phyloP scores from a whole-genome alignment of 2,797 vertebrate genomes.

The Erethizon dorsatum region DNA sequence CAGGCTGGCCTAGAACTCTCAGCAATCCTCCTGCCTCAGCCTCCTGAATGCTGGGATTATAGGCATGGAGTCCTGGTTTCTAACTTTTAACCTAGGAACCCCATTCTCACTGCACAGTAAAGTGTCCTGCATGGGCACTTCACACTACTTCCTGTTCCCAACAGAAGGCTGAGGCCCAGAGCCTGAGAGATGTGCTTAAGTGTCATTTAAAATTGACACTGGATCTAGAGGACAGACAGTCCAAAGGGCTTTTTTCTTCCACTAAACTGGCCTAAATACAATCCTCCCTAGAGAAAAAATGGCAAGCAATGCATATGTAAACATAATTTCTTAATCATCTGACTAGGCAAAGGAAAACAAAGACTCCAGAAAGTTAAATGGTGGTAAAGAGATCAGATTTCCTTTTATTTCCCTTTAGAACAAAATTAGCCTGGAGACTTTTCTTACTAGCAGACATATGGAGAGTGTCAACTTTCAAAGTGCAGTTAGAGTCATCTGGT shows the following conservation, averaged over 20 bases:
- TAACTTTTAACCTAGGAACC: conserved; percentile 34
- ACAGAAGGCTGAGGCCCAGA: not conserved
- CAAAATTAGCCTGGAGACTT: conserved; percentile 42
- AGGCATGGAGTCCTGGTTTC: not conserved
- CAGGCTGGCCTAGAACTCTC: not conserved
- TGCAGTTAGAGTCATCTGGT: not conserved
- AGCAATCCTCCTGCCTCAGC: not conserved
- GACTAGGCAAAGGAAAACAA: not conserved
- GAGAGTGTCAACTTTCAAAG: conserved; percentile 69
- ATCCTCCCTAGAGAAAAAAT: not conserved
- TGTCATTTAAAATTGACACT: not conserved
- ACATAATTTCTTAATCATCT: not conserved
- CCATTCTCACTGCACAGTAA: not conserved
- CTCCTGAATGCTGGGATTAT: not conserved
- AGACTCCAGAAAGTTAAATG: conserved; percentile 20
- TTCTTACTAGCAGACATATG: conserved; percentile 33
- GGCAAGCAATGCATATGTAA: not conserved
- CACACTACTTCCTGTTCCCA: not conserved
- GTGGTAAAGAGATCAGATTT: conserved; percentile 33
- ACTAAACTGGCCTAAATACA: not conserved
- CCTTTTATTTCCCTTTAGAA: conserved; percentile 57
- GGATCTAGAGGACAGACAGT: not conserved
- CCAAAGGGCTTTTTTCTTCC: not conserved
- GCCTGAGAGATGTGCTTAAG: not conserved
- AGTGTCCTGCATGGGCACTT: not conserved